A percentile compares a stretch with the other conserved stretches of the same genome.
phyloP scores from a whole-genome alignment of 2,113 vertebrate genomes.

The Tamias sibiricus region DNA sequence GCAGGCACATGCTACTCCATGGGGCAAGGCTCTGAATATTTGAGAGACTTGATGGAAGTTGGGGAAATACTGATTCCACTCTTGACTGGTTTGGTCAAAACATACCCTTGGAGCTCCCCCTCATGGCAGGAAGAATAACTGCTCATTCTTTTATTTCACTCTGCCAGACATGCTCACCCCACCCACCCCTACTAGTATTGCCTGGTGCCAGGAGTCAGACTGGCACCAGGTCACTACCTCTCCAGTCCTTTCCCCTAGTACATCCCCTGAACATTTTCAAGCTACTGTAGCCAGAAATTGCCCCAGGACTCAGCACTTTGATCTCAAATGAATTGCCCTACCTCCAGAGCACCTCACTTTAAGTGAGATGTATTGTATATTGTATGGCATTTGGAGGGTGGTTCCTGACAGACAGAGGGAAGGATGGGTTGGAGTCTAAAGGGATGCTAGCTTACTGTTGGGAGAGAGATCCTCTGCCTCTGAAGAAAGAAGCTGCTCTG shows the following conservation, averaged over 20 bases:
- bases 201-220: background rate
- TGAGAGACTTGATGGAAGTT: background rate
- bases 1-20: background rate
- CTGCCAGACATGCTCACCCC: background rate
- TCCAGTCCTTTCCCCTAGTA: background rate
- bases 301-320: background rate
- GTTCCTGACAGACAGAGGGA: background rate
- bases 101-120: background rate
- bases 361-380: background rate
- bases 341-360: background rate
- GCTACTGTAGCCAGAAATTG: background rate
- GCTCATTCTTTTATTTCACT: background rate
- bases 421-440: background rate
- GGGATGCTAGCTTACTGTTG: background rate
- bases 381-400: background rate
- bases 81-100: background rate
- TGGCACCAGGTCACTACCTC: background rate
- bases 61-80: background rate
- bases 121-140: slow-evolving; percentile 48
- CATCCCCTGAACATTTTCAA: background rate
- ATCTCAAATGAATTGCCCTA: background rate
- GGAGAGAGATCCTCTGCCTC: background rate
- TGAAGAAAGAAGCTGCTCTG: too few relatives aligned
- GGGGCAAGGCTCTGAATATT: background rate
- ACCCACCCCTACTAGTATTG: too few relatives aligned